Evolutionary conservation across 2,113 vertebrate species (phyloP).

Genomic region (Phaetusa simplex): DNA sequence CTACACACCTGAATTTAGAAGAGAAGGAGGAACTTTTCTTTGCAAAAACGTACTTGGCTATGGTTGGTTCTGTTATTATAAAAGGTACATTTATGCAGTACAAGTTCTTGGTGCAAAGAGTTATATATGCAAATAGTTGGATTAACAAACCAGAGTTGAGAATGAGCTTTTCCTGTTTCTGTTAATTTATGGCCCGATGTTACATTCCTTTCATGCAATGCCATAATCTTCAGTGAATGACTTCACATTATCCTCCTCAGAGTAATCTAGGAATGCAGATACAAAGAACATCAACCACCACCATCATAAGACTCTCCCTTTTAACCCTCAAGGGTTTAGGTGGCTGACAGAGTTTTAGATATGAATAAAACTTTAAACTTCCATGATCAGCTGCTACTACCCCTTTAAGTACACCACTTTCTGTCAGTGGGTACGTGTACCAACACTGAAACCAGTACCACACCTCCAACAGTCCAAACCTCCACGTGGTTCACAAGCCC

Average conservation of each 20-base stretch:
- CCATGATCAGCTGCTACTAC: background rate
- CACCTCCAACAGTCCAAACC: accelerated
- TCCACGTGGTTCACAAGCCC: accelerated
- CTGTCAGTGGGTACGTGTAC: background rate
- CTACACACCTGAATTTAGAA: background rate
- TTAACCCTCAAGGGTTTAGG: background rate
- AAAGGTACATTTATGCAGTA: background rate
- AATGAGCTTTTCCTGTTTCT: background rate
- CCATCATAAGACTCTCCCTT: background rate
- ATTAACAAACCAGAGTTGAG: background rate
- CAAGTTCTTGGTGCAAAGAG: background rate
- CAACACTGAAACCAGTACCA: background rate
- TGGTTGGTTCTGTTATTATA: background rate
- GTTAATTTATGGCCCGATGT: background rate
- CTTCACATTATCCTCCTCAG: background rate
- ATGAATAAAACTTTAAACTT: background rate
- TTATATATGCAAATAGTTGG: background rate
- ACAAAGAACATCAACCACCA: background rate
- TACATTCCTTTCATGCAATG: conserved; percentile 23
- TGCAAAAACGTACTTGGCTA: background rate
- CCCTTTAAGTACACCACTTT: background rate
- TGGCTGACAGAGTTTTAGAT: background rate
- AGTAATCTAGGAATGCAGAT: conserved; percentile 45
- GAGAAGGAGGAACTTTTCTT: background rate
- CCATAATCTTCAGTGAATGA: conserved; percentile 5